Conservation (phyloP, 2,888 invertebrate species). For the Dorcus parallelipipedus region DNA sequence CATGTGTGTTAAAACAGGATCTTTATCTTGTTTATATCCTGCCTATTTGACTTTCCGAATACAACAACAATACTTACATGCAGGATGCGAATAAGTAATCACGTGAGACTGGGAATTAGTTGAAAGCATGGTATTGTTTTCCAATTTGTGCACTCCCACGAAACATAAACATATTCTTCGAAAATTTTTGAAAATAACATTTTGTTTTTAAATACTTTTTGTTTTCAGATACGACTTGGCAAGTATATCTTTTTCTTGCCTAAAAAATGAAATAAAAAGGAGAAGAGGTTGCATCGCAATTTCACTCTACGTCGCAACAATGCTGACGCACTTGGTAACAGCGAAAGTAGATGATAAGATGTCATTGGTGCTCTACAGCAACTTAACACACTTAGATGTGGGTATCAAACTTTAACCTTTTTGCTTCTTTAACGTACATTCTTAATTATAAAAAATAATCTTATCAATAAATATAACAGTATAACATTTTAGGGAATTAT, state of each 20-base stretch:
- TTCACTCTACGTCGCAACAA: constrained; percentile 38
- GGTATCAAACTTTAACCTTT: neutral
- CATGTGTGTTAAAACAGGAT: too few species aligned
- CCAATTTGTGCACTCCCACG: too few species aligned
- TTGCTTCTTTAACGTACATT: too few species aligned
- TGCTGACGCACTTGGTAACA: constrained; percentile 41
- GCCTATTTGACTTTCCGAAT: too few species aligned
- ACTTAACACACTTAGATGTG: constrained; percentile 23
- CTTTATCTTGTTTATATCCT: too few species aligned
- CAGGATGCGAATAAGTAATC: too few species aligned
- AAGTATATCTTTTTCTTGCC: constrained; percentile 34
- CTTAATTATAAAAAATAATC: too few species aligned
- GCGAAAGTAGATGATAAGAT: constrained; percentile 43
- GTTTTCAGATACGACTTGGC: constrained; percentile 44
- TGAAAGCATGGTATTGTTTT: too few species aligned
- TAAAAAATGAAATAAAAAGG: constrained; percentile 36
- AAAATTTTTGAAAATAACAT: neutral
- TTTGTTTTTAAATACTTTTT: neutral
- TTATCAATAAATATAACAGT: too few species aligned
- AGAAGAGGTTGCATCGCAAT: constrained; percentile 39
- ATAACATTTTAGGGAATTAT: too few species aligned
- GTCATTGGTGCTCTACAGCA: constrained; percentile 33
- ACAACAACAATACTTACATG: too few species aligned
- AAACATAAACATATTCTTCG: neutral
- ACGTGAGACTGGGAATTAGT: neutral